Evolutionary conservation across 1,140 invertebrate species (phyloP).

Genomic region (Philopotamus ludificatus): DNA sequence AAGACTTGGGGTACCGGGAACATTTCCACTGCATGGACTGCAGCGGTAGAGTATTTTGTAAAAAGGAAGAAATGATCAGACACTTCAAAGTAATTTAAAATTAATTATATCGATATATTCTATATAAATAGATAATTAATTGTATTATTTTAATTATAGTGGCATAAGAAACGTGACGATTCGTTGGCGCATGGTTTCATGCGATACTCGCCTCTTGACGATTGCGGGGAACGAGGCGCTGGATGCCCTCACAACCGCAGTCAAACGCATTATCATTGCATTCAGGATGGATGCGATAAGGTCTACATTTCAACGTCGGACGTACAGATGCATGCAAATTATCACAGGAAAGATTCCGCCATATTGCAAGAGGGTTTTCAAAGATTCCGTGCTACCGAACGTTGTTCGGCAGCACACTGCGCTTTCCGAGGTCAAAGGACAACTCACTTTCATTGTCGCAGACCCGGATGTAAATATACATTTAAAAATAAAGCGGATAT

Average conservation of each 20-base stretch:
- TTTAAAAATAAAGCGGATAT: slow-evolving; percentile 99
- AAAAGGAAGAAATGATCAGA: slow-evolving; percentile 98
- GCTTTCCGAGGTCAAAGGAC: slow-evolving; percentile 92
- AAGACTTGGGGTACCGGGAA: slow-evolving; percentile 83
- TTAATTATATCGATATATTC: not conserved
- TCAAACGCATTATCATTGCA: slow-evolving; percentile 98
- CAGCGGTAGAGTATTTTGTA: slow-evolving; percentile 84
- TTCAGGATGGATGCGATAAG: slow-evolving; percentile 94
- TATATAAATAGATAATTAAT: not conserved
- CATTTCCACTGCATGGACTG: slow-evolving; percentile 97
- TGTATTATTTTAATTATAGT: slow-evolving; percentile 61
- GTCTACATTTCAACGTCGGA: slow-evolving; percentile 98
- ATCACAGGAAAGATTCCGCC: slow-evolving; percentile 95
- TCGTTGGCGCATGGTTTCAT: slow-evolving; percentile 96
- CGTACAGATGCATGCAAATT: slow-evolving; percentile 99
- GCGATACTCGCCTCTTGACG: slow-evolving; percentile 84
- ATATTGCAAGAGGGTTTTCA: slow-evolving; percentile 97
- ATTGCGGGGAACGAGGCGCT: slow-evolving; percentile 72
- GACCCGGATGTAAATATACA: slow-evolving; percentile 87
- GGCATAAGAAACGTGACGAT: slow-evolving; percentile 98
- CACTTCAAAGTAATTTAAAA: slow-evolving; percentile 67
- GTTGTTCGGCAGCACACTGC: slow-evolving; percentile 83
- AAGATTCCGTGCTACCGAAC: slow-evolving; percentile 87
- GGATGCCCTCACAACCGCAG: slow-evolving; percentile 92
- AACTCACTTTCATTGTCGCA: slow-evolving; percentile 95